Evolutionary conservation across 2,113 vertebrate species (phyloP).

Genomic region (Maccullochella peelii): DNA sequence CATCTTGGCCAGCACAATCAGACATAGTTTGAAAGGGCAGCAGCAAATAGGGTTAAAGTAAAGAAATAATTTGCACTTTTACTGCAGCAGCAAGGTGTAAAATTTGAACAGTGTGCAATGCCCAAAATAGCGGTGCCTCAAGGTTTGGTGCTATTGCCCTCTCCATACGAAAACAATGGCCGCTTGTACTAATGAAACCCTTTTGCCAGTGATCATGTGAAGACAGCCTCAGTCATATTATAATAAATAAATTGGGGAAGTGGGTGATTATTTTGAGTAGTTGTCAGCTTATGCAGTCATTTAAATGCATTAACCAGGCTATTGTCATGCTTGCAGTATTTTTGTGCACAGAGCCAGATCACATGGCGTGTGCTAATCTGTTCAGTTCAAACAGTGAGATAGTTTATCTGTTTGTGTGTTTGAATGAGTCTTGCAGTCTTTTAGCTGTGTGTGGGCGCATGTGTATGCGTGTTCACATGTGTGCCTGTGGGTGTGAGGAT

Average conservation of each 20-base stretch:
- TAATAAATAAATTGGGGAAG: background rate
- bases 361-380: conserved; percentile 32
- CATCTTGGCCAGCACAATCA: background rate
- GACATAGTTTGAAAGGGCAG: background rate
- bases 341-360: conserved; percentile 24
- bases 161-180: background rate
- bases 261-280: conserved; percentile 1
- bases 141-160: background rate
- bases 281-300: conserved; percentile 26
- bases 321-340: conserved; percentile 40
- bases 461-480: background rate
- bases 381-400: conserved; percentile 36
- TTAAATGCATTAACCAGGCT: conserved; percentile 38
- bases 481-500: conserved; percentile 46
- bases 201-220: background rate
- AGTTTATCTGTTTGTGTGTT: conserved; percentile 35
- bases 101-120: background rate
- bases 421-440: conserved; percentile 30
- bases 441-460: conserved; percentile 37
- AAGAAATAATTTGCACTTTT: background rate
- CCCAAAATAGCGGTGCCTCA: background rate
- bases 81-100: background rate
- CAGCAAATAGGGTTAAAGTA: background rate
- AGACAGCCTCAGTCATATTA: conserved; percentile 1
- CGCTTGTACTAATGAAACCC: background rate